phyloP scores from a whole-genome alignment of 2,113 vertebrate species.

The Ophthalmolycus amberensis region DNA sequence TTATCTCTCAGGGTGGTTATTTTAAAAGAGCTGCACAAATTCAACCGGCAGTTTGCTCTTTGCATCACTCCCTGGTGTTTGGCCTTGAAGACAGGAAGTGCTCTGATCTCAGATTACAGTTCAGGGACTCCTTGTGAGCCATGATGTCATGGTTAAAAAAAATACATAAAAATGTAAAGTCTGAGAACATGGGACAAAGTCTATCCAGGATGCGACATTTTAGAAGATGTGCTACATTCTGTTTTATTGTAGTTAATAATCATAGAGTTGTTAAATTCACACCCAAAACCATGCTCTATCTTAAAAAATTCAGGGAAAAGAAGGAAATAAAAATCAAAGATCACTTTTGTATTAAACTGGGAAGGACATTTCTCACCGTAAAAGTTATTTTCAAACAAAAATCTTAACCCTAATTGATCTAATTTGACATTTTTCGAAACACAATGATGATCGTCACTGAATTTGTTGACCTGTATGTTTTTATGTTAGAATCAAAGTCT shows the following conservation, averaged over 20 bases:
- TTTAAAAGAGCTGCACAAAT: conserved; percentile 5
- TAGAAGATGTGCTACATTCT: neutral
- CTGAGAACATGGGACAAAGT: neutral
- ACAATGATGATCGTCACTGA: neutral
- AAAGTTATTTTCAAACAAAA: neutral
- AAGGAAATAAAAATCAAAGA: neutral
- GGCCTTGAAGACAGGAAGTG: conserved; percentile 37
- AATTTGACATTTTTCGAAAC: neutral
- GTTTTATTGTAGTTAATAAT: neutral
- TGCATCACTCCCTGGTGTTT: neutral
- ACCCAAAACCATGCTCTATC: no score
- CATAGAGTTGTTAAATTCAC: neutral
- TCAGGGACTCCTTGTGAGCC: conserved; percentile 9
- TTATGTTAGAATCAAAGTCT: neutral
- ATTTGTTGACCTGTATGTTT: neutral
- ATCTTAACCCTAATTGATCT: neutral
- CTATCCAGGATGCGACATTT: neutral
- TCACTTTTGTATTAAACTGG: neutral
- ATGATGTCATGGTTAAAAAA: conserved; percentile 12
- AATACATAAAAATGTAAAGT: neutral
- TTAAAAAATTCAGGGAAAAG: neutral
- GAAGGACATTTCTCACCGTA: neutral
- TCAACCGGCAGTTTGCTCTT: conserved; percentile 23
- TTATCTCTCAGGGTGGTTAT: neutral
- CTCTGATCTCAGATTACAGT: conserved; percentile 37